Percentiles rank a stretch among this genome's conserved stretches.
These are phyloP conservation scores for Girardia tigrina DNA, from an alignment of 2,888 invertebrate species.

Conservation along the genomic window DNA sequence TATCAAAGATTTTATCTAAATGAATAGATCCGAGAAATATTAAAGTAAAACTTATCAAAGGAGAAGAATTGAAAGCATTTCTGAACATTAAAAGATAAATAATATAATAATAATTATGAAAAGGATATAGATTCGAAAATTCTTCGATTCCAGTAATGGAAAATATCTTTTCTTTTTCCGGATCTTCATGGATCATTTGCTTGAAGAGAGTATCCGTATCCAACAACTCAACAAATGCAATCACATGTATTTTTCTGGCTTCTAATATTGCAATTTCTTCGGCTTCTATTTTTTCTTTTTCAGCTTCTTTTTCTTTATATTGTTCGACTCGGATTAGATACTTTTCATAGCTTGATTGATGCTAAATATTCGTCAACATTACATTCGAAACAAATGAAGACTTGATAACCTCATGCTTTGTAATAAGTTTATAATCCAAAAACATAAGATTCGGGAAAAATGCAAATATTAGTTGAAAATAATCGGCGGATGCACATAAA, in stretches of 20 bases:
- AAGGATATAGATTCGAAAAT: conserved; percentile 46
- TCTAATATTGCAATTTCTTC: conserved; percentile 39
- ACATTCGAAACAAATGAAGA: background rate
- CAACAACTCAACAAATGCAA: conserved; percentile 48
- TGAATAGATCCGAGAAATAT: no score
- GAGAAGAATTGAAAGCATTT: no score
- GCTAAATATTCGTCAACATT: no score
- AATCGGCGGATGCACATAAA: conserved; percentile 58
- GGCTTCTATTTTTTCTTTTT: conserved; percentile 41
- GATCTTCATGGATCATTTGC: conserved; percentile 47
- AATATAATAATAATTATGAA: no score
- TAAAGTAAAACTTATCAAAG: no score
- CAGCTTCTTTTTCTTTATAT: conserved; percentile 46
- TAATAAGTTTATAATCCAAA: conserved; percentile 62
- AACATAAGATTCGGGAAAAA: conserved; percentile 62
- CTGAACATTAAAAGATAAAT: no score
- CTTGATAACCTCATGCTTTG: conserved; percentile 48
- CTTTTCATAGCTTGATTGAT: conserved; percentile 44
- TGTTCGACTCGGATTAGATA: conserved; percentile 48
- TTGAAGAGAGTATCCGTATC: conserved; percentile 46
- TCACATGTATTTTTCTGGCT: conserved; percentile 42
- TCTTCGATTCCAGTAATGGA: conserved; percentile 48
- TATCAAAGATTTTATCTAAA: no score
- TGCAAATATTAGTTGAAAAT: conserved; percentile 60
- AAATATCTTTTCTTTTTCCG: conserved; percentile 48